These are phyloP conservation scores for Dasysyrphus albostriatus DNA, from an alignment of 2,888 invertebrate species.

Conservation along the genomic window DNA sequence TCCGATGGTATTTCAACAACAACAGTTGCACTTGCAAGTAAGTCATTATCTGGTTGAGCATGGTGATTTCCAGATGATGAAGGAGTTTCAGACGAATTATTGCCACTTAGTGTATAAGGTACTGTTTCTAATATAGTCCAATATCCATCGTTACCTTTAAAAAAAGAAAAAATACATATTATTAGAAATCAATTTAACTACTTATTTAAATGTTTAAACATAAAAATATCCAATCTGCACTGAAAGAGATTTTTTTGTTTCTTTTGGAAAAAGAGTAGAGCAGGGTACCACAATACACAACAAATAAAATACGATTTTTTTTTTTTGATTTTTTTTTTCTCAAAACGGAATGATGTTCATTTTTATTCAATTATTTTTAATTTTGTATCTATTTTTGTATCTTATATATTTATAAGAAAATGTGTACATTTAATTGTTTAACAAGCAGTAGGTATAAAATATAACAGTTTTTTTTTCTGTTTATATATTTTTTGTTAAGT, in stretches of 20 bases:
- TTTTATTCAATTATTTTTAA: constrained; percentile 6
- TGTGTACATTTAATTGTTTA: constrained; percentile 50
- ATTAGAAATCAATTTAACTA: constrained; percentile 8
- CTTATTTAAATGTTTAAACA: background rate
- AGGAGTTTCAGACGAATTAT: constrained; percentile 63
- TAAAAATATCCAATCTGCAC: background rate
- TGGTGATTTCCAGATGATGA: constrained; percentile 63
- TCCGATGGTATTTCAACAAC: constrained; percentile 82
- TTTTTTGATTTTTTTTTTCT: constrained; percentile 30
- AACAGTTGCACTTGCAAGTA: constrained; percentile 81
- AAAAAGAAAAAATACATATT: constrained; percentile 65
- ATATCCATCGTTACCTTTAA: constrained; percentile 81
- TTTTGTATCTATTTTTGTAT: background rate
- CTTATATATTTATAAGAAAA: background rate
- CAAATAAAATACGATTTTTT: constrained; percentile 45
- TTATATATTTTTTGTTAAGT: background rate
- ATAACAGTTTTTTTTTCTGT: constrained; percentile 23
- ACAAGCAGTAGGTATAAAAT: constrained; percentile 22
- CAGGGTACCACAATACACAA: constrained; percentile 25
- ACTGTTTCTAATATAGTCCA: constrained; percentile 83
- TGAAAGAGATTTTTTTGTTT: background rate
- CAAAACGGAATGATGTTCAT: constrained; percentile 7
- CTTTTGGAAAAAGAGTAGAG: constrained; percentile 4
- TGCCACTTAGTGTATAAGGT: constrained; percentile 80
- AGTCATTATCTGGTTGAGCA: constrained; percentile 73